These are phyloP conservation scores for Acanthosepion lycidas DNA, from an alignment of 2,888 invertebrate species.

Conservation along the genomic window DNA sequence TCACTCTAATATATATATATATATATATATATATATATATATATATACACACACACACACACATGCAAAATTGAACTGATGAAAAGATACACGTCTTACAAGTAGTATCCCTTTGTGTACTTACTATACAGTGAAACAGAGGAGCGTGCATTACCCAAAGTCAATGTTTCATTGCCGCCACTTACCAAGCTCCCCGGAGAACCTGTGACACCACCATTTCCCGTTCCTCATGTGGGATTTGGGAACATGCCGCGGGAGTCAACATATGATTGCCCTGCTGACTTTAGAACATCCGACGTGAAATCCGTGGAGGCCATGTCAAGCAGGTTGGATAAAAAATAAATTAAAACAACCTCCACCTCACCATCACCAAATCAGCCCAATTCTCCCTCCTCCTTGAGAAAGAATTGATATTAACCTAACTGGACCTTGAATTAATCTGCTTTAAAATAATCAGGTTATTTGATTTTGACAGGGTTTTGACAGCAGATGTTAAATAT, in stretches of 20 bases:
- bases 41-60: no score
- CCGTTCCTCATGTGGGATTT: conserved; percentile 6
- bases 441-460: background rate
- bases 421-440: background rate
- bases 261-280: conserved; percentile 2
- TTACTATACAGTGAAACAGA: conserved; percentile 40
- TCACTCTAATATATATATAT: no score
- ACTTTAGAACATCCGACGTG: conserved; percentile 5
- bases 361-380: background rate
- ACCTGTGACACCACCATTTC: conserved; percentile 43
- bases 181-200: conserved; percentile 38
- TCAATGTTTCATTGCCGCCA: conserved; percentile 41
- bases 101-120: conserved; percentile 24
- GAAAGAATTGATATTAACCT: background rate
- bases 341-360: background rate
- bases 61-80: background rate
- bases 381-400: no score
- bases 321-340: conserved; percentile 36
- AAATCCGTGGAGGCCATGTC: background rate
- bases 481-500: no score
- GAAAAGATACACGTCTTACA: background rate
- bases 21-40: no score
- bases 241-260: background rate
- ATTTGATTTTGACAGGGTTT: no score
- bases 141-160: conserved; percentile 8